Evolutionary conservation across 2,113 vertebrate species (phyloP), one percentile per base, ranked within the genome.

Genomic region (Vanacampus margaritifer): DNA sequence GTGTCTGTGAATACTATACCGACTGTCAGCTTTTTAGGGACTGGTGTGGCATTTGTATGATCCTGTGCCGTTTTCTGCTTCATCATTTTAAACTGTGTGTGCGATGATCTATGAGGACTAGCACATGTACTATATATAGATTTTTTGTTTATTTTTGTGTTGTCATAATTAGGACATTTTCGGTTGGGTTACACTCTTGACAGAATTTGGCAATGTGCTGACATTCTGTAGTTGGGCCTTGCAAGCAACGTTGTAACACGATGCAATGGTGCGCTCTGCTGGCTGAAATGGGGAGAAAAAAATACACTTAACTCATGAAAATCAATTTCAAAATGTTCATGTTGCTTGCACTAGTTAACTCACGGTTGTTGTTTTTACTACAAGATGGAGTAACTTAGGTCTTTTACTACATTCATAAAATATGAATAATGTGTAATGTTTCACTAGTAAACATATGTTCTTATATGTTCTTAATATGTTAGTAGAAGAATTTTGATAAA

Each of bases 251-350:
- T 24, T 51, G 64, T 71, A 48, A 73, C 62, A 67, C 82, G 75
- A 74, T 87, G 65, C 87, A 87, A 79, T 73, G 73, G 83, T 88
- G 90, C 89, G 64, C 90, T 91, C 91, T 89, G 68, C 82, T 91
- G 91, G 86, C 54, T 69, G 72, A 53, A 83, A 61, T 1, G 26
- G 37, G 54, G 54, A 81, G 59, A 11, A 60, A 41, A 59, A 65
- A 51, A 14, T 53, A 35, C 28, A 21, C 32, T 13, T 60, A 6
- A 41, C 37, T 41, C 13, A 43, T 39, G 37, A 16, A 58, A 62
- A 14, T 62, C 4, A n/a, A n/a, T 39, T 23, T 19, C 16, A 19
- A 57, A 57, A 32, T 17, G 26, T 57, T 16, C 14, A 57, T 57
- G 26, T 8, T 17, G 3, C 48, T 9, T 19, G 2, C 1, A 32